These are phyloP conservation scores for Caretta caretta DNA, from an alignment of 2,113 vertebrate species.

Conservation along the genomic window DNA sequence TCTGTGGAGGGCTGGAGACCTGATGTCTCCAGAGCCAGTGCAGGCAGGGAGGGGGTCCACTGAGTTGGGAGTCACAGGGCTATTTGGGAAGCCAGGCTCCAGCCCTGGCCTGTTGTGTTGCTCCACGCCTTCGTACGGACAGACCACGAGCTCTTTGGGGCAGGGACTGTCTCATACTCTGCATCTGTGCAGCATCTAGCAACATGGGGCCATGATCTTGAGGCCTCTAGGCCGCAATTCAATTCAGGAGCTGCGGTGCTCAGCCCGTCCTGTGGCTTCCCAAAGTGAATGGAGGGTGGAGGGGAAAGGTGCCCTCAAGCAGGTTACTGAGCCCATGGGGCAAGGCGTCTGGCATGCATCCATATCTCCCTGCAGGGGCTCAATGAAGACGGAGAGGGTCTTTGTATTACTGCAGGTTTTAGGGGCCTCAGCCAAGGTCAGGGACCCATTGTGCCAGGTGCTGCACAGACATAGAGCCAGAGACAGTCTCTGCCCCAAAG, in stretches of 20 bases:
- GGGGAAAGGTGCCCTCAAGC: neutral
- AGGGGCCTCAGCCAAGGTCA: too few species aligned
- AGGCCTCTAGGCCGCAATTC: neutral
- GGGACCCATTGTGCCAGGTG: too few species aligned
- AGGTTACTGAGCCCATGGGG: too few species aligned
- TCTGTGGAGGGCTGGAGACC: neutral
- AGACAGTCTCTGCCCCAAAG: too few species aligned
- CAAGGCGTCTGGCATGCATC: too few species aligned
- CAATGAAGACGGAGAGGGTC: too few species aligned
- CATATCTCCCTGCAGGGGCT: too few species aligned
- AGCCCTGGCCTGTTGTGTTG: neutral
- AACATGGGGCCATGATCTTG: neutral
- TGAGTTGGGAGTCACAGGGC: neutral
- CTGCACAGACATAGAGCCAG: neutral
- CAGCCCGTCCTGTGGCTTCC: neutral
- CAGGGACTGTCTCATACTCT: neutral
- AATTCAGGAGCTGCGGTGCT: neutral
- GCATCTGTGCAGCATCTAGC: too few species aligned
- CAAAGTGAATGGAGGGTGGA: neutral
- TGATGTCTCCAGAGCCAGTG: neutral
- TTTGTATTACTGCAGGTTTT: too few species aligned
- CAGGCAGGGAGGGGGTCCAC: neutral
- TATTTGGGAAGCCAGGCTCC: neutral
- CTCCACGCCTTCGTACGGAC: neutral
- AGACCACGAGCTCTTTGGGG: neutral